Evolutionary conservation across 2,888 invertebrate species (phyloP), one percentile per base, ranked within the genome.

Genomic region (Argynnis bischoffii): DNA sequence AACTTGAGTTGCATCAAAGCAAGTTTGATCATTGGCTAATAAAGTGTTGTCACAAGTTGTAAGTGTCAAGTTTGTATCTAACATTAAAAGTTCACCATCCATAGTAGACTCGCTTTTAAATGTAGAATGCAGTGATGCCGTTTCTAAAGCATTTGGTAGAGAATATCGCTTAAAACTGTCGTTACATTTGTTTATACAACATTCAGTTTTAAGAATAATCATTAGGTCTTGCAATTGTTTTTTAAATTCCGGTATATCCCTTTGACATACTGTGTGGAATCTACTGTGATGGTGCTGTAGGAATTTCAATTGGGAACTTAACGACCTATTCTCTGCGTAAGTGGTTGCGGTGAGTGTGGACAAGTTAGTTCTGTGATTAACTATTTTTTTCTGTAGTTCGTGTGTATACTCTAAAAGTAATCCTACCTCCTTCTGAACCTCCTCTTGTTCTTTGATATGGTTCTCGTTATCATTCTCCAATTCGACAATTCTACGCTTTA

Each of bases 281-380:
- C 90, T 79, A 56, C 78, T 87, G 56, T 90, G 87, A 69, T 89
- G 84, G 72, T 92, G 89, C 77, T 90, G 87, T 55, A 91, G 76
- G 51, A 82, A 87, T 77, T 86, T 90, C 2, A 90, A 82, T 75
- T 90, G 88, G 0, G 88, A 89, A 74, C 86, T 83, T 2, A 92
- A 80, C 15, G 83, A 85, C 73, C 83, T 88, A 71, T 91, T 92
- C 80, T 92, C 92, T 1, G 92, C 88, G 64, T 85, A 88, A 1
- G 90, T 88, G 21, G 90, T 92, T 46, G 92, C 91, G 47, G 89
- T 89, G 72, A 92, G 79, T 46, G 90, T 92, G 3, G 88, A 88
- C 6, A 92, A 72, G 75, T 87, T 87, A 2, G 90, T 90, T 80
- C 81, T 87, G 74, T 92, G 92, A 72, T 83, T 89, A 1, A 78